These are phyloP conservation scores for Hedya salicella DNA, from an alignment of 2,888 invertebrate species.

Conservation along the genomic window DNA sequence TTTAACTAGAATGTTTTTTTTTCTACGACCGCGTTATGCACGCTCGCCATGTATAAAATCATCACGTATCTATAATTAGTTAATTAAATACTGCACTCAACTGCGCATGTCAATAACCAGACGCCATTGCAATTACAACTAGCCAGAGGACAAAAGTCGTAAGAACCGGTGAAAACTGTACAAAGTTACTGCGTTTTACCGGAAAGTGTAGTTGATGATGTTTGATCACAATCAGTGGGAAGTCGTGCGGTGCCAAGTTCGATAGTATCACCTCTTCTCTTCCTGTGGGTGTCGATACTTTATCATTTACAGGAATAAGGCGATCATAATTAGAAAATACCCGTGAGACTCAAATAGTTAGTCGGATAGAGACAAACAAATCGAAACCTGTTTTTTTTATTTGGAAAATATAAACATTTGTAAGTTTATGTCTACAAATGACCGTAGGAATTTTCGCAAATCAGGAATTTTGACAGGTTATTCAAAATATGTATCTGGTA, in stretches of 20 bases:
- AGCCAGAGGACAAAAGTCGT: not conserved
- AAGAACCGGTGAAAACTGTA: too few relatives aligned
- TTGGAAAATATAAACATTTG: too few relatives aligned
- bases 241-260: not conserved
- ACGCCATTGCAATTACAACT: not conserved
- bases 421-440: too few relatives aligned
- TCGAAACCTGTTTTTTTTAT: too few relatives aligned
- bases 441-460: too few relatives aligned
- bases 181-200: too few relatives aligned
- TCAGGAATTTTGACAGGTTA: too few relatives aligned
- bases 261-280: not conserved
- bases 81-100: conserved; percentile 1
- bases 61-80: not conserved
- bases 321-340: not conserved
- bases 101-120: not conserved
- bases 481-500: too few relatives aligned
- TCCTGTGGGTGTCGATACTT: not conserved
- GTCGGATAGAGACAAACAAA: too few relatives aligned
- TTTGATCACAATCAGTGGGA: not conserved
- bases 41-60: not conserved
- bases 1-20: too few relatives aligned
- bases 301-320: not conserved
- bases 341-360: too few relatives aligned
- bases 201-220: too few relatives aligned
- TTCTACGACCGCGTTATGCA: not conserved